Percentiles rank a stretch among this genome's conserved stretches.
phyloP scores from a whole-genome alignment of 2,113 vertebrate species.

The Melanocharis versteri region DNA sequence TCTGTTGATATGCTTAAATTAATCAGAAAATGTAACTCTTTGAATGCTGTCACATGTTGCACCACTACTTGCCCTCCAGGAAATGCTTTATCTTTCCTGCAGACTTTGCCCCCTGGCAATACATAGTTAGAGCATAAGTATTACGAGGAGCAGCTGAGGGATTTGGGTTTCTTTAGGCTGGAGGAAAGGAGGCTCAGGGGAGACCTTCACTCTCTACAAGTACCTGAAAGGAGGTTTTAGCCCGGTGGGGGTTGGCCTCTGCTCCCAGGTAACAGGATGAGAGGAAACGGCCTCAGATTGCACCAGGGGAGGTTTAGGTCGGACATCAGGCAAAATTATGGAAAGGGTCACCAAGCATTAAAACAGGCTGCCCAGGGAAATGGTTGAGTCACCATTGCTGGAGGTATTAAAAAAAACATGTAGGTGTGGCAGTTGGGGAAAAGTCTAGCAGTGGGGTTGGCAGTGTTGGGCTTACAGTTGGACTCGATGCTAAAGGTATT shows the following conservation, averaged over 20 bases:
- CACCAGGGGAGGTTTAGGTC: neutral
- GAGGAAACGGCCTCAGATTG: neutral
- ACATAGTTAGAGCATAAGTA: neutral
- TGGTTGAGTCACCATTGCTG: neutral
- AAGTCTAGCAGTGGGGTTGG: neutral
- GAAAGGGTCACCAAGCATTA: neutral
- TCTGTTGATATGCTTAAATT: neutral
- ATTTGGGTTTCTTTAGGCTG: neutral
- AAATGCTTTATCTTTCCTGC: neutral
- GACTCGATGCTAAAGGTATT: neutral
- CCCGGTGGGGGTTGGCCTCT: rapidly evolving
- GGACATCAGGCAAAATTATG: neutral
- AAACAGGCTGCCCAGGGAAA: neutral
- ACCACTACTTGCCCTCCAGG: neutral
- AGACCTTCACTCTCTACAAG: neutral
- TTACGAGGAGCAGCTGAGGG: neutral
- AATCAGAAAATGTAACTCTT: neutral
- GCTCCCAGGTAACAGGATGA: neutral
- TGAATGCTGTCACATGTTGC: neutral
- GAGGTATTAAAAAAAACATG: neutral
- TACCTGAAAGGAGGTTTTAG: neutral
- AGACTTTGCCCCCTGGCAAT: neutral
- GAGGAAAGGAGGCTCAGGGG: neutral
- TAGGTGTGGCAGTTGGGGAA: no score
- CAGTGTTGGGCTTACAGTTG: neutral